Conservation (phyloP, 2,888 invertebrate genomes). For the Nomada fabriciana region DNA sequence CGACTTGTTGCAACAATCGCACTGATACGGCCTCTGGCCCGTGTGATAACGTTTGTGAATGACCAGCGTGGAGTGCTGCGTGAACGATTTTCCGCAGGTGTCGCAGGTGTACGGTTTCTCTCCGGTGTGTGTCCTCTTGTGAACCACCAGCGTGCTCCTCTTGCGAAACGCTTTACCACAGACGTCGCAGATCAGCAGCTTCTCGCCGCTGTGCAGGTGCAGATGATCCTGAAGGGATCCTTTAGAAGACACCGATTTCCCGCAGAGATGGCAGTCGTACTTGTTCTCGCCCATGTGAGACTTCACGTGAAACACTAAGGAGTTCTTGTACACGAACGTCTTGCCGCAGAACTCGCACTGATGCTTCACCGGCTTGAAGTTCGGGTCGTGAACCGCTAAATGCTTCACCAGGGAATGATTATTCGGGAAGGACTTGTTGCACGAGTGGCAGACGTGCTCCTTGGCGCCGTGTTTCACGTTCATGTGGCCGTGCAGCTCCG, state of each 20-base stretch:
- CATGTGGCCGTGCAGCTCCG: conserved; percentile 80
- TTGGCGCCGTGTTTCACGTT: conserved; percentile 80
- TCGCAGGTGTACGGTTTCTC: conserved; percentile 84
- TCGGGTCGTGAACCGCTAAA: conserved; percentile 77
- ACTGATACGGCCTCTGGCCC: conserved; percentile 84
- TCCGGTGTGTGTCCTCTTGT: conserved; percentile 84
- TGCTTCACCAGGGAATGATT: conserved; percentile 77
- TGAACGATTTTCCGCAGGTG: conserved; percentile 83
- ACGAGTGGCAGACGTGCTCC: conserved; percentile 78
- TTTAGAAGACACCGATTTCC: conserved; percentile 82
- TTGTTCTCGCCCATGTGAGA: conserved; percentile 82
- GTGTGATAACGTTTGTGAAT: conserved; percentile 84
- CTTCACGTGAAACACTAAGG: conserved; percentile 81
- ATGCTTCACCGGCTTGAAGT: conserved; percentile 79
- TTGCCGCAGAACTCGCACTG: conserved; percentile 83
- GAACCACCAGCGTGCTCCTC: conserved; percentile 82
- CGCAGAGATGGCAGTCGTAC: conserved; percentile 82
- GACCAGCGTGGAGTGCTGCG: conserved; percentile 83
- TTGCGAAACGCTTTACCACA: conserved; percentile 84
- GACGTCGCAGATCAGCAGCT: conserved; percentile 81
- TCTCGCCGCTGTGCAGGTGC: conserved; percentile 83
- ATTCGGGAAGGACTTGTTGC: conserved; percentile 78
- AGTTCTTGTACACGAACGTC: conserved; percentile 82
- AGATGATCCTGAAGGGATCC: conserved; percentile 84
- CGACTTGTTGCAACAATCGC: conserved; percentile 80